Evolutionary conservation across 2,888 invertebrate species (phyloP).

Genomic region (Tineola bisselliella): DNA sequence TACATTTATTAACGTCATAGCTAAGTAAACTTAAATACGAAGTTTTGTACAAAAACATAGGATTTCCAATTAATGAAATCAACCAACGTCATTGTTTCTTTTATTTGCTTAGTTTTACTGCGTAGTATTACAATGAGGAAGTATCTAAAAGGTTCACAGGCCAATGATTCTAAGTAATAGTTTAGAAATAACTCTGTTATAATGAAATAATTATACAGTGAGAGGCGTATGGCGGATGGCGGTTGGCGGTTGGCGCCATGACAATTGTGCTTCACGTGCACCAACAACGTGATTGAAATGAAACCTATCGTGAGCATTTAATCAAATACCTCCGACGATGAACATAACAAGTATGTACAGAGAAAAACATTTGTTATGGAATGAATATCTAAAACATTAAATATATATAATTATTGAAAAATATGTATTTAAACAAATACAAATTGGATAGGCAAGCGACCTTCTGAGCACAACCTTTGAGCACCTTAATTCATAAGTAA

Average conservation of each 20-base stretch:
- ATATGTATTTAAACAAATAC: neutral
- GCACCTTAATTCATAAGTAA: slow-evolving; percentile 26
- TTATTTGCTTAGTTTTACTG: neutral
- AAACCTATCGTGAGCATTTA: neutral
- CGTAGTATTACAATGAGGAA: slow-evolving; percentile 4
- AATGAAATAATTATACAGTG: slow-evolving; percentile 6
- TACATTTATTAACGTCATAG: neutral
- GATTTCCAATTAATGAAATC: neutral
- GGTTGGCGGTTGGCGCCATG: slow-evolving; percentile 2
- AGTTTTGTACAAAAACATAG: neutral
- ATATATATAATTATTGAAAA: neutral
- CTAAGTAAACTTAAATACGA: neutral
- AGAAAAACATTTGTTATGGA: neutral
- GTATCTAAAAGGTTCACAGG: neutral
- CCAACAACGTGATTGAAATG: neutral
- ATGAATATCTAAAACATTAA: no score
- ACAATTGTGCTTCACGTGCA: neutral
- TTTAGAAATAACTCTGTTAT: slow-evolving; percentile 11
- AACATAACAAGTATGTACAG: neutral
- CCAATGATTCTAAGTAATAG: slow-evolving; percentile 11
- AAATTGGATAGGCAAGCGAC: slow-evolving; percentile 41
- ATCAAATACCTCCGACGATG: neutral
- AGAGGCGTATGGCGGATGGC: slow-evolving; percentile 4
- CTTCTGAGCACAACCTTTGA: slow-evolving; percentile 54
- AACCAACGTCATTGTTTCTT: neutral